Base-by-base conservation (phyloP, 2,113 vertebrate species). In the Physeter macrocephalus region DNA sequence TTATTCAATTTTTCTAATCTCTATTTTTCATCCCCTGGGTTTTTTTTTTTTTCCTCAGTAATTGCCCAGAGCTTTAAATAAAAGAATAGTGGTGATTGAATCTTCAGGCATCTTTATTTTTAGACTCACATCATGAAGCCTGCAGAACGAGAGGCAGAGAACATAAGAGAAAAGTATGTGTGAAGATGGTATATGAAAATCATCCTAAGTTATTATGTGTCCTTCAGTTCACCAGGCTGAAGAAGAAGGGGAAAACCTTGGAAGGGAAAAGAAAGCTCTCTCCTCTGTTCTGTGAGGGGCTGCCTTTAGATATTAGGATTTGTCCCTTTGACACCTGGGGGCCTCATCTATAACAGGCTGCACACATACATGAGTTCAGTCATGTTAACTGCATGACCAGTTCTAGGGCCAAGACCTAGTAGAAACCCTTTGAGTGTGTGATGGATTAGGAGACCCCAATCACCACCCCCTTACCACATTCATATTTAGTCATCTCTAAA, bases 41-140 rank as follows among this genome's bases (percentile, higher is more conserved):
- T 1, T 2, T 52, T 67, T 83, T 52, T 92, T n/a, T 72, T 15
- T 7, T 9, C 23, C 66, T 94, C 84, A 8, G 67, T 88, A 97
- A 66, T 54, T 62, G 3, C 92, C 95, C 86, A 97, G 46, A 71
- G 96, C 95, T 96, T 93, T 97, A 75, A 97, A 97, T 54, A 36
- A 46, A 74, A 90, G 29, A 97, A 94, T n/a, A 83, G 61, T 3
- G 69, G 90, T 61, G 93, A 95, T 83, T 94, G 88, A 23, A 94
- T 96, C 93, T 96, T 88, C 8, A 41, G n/a, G 1, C 0, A 1
- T 39, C 85, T 72, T 82, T 39, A 39, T 96, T 97, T 95, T 96
- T 93, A 90, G 93, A 77, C 52, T 88, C 69, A 82, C 25, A 43
- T 96, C 69, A 88, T 78, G 72, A 89, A 95, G 95, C 31, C 93